phyloP scores from a whole-genome alignment of 2,888 invertebrate species.

The Schrankia costaestrigalis region DNA sequence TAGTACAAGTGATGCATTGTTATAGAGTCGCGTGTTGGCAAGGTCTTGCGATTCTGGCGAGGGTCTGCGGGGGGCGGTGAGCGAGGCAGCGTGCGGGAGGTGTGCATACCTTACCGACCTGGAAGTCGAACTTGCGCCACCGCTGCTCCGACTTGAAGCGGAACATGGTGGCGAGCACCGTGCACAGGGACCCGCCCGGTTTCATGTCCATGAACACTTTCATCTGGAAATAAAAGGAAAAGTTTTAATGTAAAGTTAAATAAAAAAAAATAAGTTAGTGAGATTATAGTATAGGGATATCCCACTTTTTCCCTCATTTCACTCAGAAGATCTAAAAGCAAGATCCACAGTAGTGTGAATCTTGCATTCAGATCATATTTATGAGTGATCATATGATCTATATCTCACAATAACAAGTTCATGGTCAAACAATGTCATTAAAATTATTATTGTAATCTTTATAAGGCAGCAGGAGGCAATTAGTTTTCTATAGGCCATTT shows the following conservation, averaged over 20 bases:
- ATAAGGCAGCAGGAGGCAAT: conserved; percentile 21
- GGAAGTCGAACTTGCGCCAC: conserved; percentile 96
- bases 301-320: too few species aligned
- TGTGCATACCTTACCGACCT: conserved; percentile 88
- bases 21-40: conserved; percentile 50
- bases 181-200: conserved; percentile 94
- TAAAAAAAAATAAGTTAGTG: too few species aligned
- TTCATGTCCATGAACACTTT: conserved; percentile 98
- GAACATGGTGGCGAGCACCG: conserved; percentile 95
- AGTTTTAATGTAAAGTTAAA: neutral
- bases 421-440: conserved; percentile 14
- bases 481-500: conserved; percentile 30
- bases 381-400: too few species aligned
- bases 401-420: conserved; percentile 31
- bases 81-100: conserved; percentile 61
- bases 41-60: conserved; percentile 41
- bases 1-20: conserved; percentile 48
- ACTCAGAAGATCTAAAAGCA: too few species aligned
- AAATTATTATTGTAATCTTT: conserved; percentile 20
- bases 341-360: too few species aligned
- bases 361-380: too few species aligned
- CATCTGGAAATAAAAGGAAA: conserved; percentile 81
- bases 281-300: neutral
- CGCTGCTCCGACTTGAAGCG: conserved; percentile 98
- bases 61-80: conserved; percentile 50